These are phyloP conservation scores for Cecidostiba fungosa DNA, from an alignment of 2,888 invertebrate genomes.

Conservation along the genomic window DNA sequence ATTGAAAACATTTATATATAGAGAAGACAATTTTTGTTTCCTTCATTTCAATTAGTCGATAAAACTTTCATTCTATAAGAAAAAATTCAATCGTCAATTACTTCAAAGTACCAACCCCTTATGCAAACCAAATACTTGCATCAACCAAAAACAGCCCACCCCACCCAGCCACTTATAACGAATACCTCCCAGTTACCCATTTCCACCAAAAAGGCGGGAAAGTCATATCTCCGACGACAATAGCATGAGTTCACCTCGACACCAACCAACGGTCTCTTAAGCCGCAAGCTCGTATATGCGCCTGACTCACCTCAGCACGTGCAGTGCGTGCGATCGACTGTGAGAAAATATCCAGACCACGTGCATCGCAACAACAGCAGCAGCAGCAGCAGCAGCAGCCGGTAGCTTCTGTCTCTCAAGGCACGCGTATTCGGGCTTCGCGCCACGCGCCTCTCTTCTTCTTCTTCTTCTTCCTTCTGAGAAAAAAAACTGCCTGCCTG, in stretches of 20 bases:
- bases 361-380: not conserved
- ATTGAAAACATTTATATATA: too few relatives aligned
- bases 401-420: constrained; percentile 52
- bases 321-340: constrained; percentile 7
- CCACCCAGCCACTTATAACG: too few relatives aligned
- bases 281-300: not conserved
- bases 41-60: too few relatives aligned
- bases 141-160: too few relatives aligned
- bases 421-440: constrained; percentile 68
- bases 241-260: not conserved
- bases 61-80: too few relatives aligned
- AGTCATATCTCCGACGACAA: not conserved
- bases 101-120: too few relatives aligned
- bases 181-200: too few relatives aligned
- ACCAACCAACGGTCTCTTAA: not conserved
- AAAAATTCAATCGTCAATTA: too few relatives aligned
- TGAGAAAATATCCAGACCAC: constrained; percentile 13
- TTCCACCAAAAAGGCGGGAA: not conserved
- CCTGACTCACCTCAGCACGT: not conserved
- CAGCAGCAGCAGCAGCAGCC: not conserved
- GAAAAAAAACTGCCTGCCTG: constrained; percentile 63
- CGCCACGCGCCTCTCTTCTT: constrained; percentile 71
- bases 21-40: too few relatives aligned
- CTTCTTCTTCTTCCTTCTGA: constrained; percentile 68
- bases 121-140: too few relatives aligned